These are phyloP conservation scores for Microtus oregoni DNA, from an alignment of 2,113 vertebrate genomes.

Conservation along the genomic window DNA sequence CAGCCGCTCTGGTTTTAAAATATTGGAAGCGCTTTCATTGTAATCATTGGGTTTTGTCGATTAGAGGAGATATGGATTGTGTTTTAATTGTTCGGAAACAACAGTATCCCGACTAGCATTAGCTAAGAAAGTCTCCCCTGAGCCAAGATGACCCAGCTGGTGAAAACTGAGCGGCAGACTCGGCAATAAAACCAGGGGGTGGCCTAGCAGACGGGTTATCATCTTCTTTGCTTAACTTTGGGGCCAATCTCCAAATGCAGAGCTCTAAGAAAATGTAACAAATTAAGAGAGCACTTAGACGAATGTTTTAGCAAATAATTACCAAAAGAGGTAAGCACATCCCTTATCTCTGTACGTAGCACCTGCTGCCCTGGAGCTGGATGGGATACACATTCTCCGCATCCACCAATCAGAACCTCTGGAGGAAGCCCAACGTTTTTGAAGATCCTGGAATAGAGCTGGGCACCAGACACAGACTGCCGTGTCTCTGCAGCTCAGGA, in stretches of 20 bases:
- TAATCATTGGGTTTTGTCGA: too few species aligned
- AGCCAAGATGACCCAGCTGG: too few species aligned
- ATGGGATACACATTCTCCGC: not conserved
- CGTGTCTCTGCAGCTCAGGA: constrained; percentile 19
- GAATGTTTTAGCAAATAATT: constrained; percentile 52
- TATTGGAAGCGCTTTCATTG: too few species aligned
- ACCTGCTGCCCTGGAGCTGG: not conserved
- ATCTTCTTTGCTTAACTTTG: constrained; percentile 36
- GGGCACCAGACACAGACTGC: not conserved
- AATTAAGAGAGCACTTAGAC: not conserved
- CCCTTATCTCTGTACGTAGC: not conserved
- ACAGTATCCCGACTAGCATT: too few species aligned
- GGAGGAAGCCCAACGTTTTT: not conserved
- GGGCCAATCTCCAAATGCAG: constrained; percentile 52
- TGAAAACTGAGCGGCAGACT: too few species aligned
- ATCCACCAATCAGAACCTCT: constrained; percentile 7
- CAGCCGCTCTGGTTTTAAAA: too few species aligned
- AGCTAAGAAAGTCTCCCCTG: too few species aligned
- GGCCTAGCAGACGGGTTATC: not conserved
- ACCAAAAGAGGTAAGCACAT: not conserved
- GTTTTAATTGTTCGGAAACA: too few species aligned
- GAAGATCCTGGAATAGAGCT: not conserved
- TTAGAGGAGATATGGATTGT: too few species aligned
- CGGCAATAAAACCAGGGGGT: too few species aligned
- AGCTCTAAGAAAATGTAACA: not conserved